Evolutionary conservation across 2,888 invertebrate genomes (phyloP), one percentile per base, ranked within the genome.

Genomic region (Gryllus longicercus): DNA sequence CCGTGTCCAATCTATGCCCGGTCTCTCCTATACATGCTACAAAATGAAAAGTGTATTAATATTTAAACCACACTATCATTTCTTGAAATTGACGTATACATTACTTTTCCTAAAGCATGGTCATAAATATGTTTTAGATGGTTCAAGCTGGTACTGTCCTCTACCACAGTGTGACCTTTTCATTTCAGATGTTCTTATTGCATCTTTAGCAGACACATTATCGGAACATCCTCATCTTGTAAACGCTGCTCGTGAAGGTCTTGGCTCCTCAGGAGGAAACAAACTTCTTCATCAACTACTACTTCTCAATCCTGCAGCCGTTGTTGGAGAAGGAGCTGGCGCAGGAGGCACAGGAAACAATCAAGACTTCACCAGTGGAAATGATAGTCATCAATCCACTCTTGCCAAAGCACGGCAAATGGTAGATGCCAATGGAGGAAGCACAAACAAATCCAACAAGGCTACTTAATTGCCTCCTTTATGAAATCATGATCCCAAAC

Each of bases 191-290:
- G 92, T 94, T n/a, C 89, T 94, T 86, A 91, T 94, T 82, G 92
- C 93, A 38, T 92, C 94, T 1, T 86, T 94, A 82, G 92, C 93
- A 0, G 94, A 94, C 85, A 93, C 93, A 0, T 88, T 94, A 83
- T 91, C 90, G 74, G 93, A 94, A 84, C 93, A 93, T 85, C 93
- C 93, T 0, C 93, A 93, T 84, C 85, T 93, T 23, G 87, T 92
- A 84, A 89, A 90, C 80, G 87, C 87, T 50, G 89, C 90, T 2
- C 89, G 90, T 82, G 89, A 90, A 76, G 88, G 89, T 51, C 85
- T 90, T 76, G 89, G 89, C 50, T 21, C 49, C 14, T 50, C 77
- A 3, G 23, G 86, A n/a, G 84, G 85, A n/a, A 86, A 86, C 78
- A 84, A 85, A 76, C 83, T 90, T 82, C 88, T 91, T 86, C 88